A percentile compares a stretch with the other conserved stretches of the same genome.
phyloP scores from a whole-genome alignment of 1,140 invertebrate genomes.

The Lycorma delicatula region DNA sequence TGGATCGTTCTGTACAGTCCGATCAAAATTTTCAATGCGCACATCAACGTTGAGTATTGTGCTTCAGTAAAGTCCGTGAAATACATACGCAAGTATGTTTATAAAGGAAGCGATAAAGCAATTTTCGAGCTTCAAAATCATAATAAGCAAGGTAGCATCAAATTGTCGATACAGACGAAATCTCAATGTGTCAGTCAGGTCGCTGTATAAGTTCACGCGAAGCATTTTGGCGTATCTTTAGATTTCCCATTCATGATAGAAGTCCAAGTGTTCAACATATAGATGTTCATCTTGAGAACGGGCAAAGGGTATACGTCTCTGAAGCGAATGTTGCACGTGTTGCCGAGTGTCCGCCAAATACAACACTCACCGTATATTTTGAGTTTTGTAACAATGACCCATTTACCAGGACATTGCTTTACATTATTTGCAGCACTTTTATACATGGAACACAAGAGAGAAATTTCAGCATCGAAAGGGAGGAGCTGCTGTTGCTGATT shows the following conservation, averaged over 20 bases:
- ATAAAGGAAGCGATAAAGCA: slow-evolving; percentile 34
- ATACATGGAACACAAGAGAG: not conserved
- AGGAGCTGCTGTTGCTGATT: not conserved
- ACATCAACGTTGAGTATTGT: slow-evolving; percentile 38
- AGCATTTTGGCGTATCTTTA: slow-evolving; percentile 38
- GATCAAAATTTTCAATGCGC: slow-evolving; percentile 32
- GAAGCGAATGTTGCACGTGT: slow-evolving; percentile 9
- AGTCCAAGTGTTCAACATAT: slow-evolving; percentile 34
- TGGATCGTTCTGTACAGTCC: slow-evolving; percentile 38
- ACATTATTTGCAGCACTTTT: not conserved
- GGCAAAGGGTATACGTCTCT: slow-evolving; percentile 31
- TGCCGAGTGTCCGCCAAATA: not conserved
- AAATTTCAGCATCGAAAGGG: not conserved
- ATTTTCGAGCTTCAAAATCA: too few species aligned
- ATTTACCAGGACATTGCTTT: not conserved
- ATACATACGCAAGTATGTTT: slow-evolving; percentile 39
- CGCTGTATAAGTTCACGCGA: slow-evolving; percentile 39
- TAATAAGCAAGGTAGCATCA: too few species aligned
- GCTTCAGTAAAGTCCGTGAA: slow-evolving; percentile 33
- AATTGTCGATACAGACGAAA: not conserved
- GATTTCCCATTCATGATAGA: slow-evolving; percentile 34
- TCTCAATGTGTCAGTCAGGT: slow-evolving; percentile 25
- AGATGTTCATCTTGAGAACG: slow-evolving; percentile 33
- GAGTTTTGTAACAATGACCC: not conserved
- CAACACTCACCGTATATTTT: not conserved